A percentile compares a stretch with the other conserved stretches of the same genome.
These are phyloP conservation scores for Aulostomus chinensis DNA, from an alignment of 2,797 vertebrate genomes.

Conservation along the genomic window DNA sequence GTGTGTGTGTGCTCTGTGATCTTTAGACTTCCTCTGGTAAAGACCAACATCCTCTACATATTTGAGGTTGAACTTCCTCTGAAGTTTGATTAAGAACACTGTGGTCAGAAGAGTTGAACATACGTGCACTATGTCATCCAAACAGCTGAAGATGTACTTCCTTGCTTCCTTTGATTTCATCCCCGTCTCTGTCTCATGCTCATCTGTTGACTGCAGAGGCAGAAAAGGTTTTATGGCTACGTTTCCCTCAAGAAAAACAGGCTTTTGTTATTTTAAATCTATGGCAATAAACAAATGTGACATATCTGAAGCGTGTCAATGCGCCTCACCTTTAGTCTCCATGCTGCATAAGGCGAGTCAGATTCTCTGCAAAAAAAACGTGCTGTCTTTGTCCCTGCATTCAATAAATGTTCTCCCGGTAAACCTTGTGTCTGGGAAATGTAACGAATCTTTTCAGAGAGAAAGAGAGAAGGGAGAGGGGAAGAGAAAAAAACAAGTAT, in stretches of 20 bases:
- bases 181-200: constrained; percentile 95
- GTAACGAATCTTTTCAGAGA: constrained; percentile 91
- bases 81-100: constrained; percentile 1
- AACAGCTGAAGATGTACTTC: constrained; percentile 99
- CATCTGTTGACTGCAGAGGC: constrained; percentile 89
- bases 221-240: constrained; percentile 8
- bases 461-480: not conserved
- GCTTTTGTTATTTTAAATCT: constrained; percentile 6
- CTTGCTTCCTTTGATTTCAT: constrained; percentile 99
- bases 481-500: not conserved
- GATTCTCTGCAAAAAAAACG: constrained; percentile 96
- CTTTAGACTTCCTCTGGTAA: constrained; percentile 26
- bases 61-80: constrained; percentile 33
- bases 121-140: constrained; percentile 99
- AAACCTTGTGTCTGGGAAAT: constrained; percentile 99
- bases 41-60: constrained; percentile 21
- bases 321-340: constrained; percentile 93
- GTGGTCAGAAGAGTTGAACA: constrained; percentile 62
- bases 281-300: not conserved
- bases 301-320: constrained; percentile 2
- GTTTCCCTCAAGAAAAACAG: not conserved
- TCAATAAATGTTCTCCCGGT: constrained; percentile 93
- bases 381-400: constrained; percentile 93
- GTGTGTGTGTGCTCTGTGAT: not conserved
- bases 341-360: constrained; percentile 88